These are phyloP conservation scores for Trichopoda pennipes DNA, from an alignment of 2,888 invertebrate species.

Conservation along the genomic window DNA sequence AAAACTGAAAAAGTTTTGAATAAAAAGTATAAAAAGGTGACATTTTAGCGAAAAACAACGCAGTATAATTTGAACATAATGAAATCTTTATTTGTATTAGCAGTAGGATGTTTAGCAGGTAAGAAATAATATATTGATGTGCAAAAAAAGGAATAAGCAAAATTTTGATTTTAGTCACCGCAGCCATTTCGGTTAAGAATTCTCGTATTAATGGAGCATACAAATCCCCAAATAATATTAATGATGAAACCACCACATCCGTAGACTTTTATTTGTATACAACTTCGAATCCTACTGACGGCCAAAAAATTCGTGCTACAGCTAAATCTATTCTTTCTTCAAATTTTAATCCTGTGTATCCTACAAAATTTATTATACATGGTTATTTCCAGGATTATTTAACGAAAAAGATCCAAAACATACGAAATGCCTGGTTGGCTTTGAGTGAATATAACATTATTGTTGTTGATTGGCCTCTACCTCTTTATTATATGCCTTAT, in stretches of 20 bases:
- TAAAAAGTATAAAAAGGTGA: neutral
- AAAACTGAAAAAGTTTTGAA: neutral
- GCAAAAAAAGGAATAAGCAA: neutral
- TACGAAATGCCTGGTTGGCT: conserved; percentile 82
- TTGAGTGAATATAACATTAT: conserved; percentile 84
- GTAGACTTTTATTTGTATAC: conserved; percentile 74
- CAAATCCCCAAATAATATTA: conserved; percentile 70
- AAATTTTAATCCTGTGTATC: conserved; percentile 69
- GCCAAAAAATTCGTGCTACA: conserved; percentile 70
- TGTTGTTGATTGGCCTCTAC: conserved; percentile 84
- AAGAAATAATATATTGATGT: neutral
- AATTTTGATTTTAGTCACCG: neutral
- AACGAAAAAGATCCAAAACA: conserved; percentile 72
- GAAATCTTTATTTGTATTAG: neutral
- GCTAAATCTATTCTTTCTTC: conserved; percentile 65
- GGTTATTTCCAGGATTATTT: conserved; percentile 83
- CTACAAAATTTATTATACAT: conserved; percentile 80
- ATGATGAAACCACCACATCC: conserved; percentile 61
- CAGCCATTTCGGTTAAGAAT: conserved; percentile 1
- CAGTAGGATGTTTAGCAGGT: conserved; percentile 43
- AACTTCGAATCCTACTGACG: conserved; percentile 71
- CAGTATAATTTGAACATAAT: neutral
- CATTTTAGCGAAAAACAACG: neutral
- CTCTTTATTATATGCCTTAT: conserved; percentile 81
- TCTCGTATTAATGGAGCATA: conserved; percentile 61